Evolutionary conservation across 2,797 vertebrate genomes (phyloP), one percentile per base, ranked within the genome.

Genomic region (Rhinophrynus dorsalis): DNA sequence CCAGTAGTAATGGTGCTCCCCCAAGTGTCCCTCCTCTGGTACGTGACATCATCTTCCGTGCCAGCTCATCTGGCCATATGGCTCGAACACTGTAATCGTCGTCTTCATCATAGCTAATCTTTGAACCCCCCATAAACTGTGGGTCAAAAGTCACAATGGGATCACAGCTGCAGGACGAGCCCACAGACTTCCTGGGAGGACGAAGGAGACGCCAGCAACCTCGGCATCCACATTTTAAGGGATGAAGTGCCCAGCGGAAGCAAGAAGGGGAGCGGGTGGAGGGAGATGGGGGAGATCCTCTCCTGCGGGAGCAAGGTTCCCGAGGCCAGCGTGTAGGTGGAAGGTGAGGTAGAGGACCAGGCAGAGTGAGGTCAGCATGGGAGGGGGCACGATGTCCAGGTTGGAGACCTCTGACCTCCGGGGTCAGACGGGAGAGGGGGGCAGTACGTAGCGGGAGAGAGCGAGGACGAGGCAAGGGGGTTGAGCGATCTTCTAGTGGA

Each of bases 121-220:
- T 87, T 0, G 89, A 90, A n/a, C 63, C 26, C 4, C 72, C 52
- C 5, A 83, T n/a, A 59, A 59, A 86, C 76, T 84, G 89, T 40
- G 92, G 91, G 77, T 93, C 91, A 61, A 86, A 94, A 32, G 92
- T 94, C 70, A 94, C 92, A 27, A 94, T 93, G 62, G 94, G 94
- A 24, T 93, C 92, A 24, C 93, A 94, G 79, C 92, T 94, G 80
- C 92, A 94, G 68, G 90, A 91, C 40, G 93, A 94, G 67, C 92
- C 92, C 60, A 89, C 89, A 0, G 91, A 88, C 76, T 91, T 90
- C 51, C 89, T 89, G 26, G 90, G 83, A 37, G 90, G 91, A 75
- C 85, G 88, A 18, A 93, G 78, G 72, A 93, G 67, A 76, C 86
- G 86, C 92, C 91, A 94, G 51, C 80, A 82, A 27, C 78, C 76